A percentile compares a stretch with the other conserved stretches of the same genome.
These are phyloP conservation scores for Caenorhabditis macrosperma DNA, from an alignment of 2,888 invertebrate genomes.

Conservation along the genomic window DNA sequence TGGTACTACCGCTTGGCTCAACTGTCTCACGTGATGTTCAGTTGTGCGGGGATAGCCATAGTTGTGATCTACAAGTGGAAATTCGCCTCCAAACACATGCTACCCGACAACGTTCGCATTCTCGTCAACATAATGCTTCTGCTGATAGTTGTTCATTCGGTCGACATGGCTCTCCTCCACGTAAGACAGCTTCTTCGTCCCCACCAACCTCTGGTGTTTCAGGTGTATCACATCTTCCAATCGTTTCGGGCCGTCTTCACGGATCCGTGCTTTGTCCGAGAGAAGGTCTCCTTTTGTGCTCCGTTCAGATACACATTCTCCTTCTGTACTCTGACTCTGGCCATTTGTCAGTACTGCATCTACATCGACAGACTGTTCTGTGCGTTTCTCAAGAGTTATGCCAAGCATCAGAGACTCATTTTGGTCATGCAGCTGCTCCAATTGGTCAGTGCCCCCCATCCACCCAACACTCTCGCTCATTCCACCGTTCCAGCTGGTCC, in stretches of 20 bases:
- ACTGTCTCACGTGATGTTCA: slow-evolving; percentile 45
- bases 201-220: not conserved
- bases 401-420: slow-evolving; percentile 26
- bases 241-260: not conserved
- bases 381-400: slow-evolving; percentile 35
- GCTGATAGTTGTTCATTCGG: slow-evolving; percentile 44
- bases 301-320: slow-evolving; percentile 49
- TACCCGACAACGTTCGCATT: slow-evolving; percentile 42
- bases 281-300: slow-evolving; percentile 52
- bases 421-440: slow-evolving; percentile 25
- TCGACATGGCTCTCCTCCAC: slow-evolving; percentile 49
- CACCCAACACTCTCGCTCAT: too few relatives aligned
- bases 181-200: slow-evolving; percentile 38
- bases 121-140: slow-evolving; percentile 39
- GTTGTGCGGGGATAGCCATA: slow-evolving; percentile 7
- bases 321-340: slow-evolving; percentile 32
- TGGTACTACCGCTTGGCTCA: slow-evolving; percentile 54
- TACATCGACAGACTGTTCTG: slow-evolving; percentile 49
- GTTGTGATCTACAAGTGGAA: not conserved
- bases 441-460: too few relatives aligned
- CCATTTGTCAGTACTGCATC: slow-evolving; percentile 40
- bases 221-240: slow-evolving; percentile 41
- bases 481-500: slow-evolving; percentile 26
- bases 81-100: slow-evolving; percentile 30
- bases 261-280: slow-evolving; percentile 46